Evolutionary conservation across 2,113 vertebrate species (phyloP), one percentile per base, ranked within the genome.

Genomic region (Amphiprion ocellaris): DNA sequence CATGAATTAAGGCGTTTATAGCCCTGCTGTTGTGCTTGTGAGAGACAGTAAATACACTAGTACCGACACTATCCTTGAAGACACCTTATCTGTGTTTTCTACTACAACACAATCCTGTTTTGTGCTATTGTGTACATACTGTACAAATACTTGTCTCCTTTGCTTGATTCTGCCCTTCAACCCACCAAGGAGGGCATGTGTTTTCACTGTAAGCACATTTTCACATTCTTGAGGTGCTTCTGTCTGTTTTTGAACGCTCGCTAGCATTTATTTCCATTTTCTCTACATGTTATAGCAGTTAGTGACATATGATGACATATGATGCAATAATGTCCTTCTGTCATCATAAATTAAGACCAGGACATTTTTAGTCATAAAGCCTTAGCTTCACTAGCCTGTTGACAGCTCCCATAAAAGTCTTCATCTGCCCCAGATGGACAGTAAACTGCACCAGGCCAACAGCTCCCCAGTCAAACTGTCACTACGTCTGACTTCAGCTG

Each of bases 361-460:
- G 52, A 28, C 16, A n/a, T 26, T 33, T 61, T 37, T 41, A 10
- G 14, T 33, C 6, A 55, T 67, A 73, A 64, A 61, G 19, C 56
- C 62, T 41, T 41, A n/a, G 24, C 60, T 65, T 28, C 26, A 30
- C 17, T 21, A 49, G 73, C 39, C 24, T 61, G 19, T 12, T 75
- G 65, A 69, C 6, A 0, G 24, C 12, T 33, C 49, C 16, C n/a
- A 56, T 75, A 56, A 61, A 83, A 64, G 50, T 64, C 41, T 16
- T 79, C 72, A 72, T 65, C 65, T 59, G 70, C 19, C 49, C 71
- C 59, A 62, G 55, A 78, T 44, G 55, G 65, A 67, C 73, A 66
- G 53, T 67, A 66, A 79, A 81, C 60, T 72, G 37, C 66, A 64
- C 4, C 54, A 17, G 58, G 63, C 23, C 2, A 52, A 76, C 39